Evolutionary conservation across 2,797 vertebrate species (phyloP).

Genomic region (Cetoscarus ocellatus): DNA sequence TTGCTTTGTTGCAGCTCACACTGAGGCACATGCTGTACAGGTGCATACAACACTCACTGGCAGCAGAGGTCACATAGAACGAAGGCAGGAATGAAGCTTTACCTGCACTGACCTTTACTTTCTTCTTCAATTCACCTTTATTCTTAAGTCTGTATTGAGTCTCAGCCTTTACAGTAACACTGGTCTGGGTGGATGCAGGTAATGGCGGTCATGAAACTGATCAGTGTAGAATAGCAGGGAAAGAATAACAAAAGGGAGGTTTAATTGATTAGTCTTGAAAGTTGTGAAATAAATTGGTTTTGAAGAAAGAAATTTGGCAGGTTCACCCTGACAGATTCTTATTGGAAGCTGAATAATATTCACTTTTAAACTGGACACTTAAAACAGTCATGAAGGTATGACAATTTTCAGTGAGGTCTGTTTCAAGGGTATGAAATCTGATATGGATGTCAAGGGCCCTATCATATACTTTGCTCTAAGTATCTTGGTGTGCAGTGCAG

Average conservation of each 20-base stretch:
- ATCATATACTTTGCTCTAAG: too few relatives aligned
- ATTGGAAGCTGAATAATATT: conserved; percentile 18
- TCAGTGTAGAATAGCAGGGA: conserved; percentile 17
- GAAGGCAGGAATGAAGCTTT: conserved; percentile 8
- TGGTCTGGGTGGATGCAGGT: conserved; percentile 8
- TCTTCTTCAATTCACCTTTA: conserved; percentile 26
- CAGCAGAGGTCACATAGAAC: conserved; percentile 34
- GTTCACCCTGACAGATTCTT: conserved; percentile 15
- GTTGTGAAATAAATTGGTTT: conserved; percentile 53
- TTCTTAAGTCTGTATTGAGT: conserved; percentile 15
- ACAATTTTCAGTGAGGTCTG: conserved; percentile 14
- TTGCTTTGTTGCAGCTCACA: conserved; percentile 17
- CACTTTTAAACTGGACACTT: conserved; percentile 12
- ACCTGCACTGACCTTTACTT: conserved; percentile 31
- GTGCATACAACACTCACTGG: neutral
- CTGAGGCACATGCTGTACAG: conserved; percentile 10
- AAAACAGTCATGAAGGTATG: conserved; percentile 11
- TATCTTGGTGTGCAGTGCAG: too few relatives aligned
- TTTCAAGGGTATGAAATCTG: conserved; percentile 16
- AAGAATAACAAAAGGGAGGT: conserved; percentile 34
- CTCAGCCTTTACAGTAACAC: conserved; percentile 3
- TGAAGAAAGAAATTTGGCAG: conserved; percentile 14
- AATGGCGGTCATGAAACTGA: conserved; percentile 7
- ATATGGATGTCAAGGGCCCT: neutral
- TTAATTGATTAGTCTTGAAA: conserved; percentile 47